phyloP scores from a whole-genome alignment of 2,113 vertebrate genomes.

The Dasypus novemcinctus region DNA sequence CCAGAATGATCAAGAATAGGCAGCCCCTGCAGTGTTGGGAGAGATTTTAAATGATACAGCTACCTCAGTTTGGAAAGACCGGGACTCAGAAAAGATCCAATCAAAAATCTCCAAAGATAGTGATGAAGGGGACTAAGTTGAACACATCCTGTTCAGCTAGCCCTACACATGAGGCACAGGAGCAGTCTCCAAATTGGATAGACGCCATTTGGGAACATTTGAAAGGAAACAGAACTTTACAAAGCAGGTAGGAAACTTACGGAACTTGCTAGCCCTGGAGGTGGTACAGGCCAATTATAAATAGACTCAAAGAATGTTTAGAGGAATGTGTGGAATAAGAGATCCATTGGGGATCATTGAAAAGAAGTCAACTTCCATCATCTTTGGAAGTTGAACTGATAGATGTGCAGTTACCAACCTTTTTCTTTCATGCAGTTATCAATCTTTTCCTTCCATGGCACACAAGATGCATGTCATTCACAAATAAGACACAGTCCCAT shows the following conservation, averaged over 20 bases:
- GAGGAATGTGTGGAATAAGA: constrained; percentile 43
- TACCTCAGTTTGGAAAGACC: constrained; percentile 32
- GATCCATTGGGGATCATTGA: neutral
- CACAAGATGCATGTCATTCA: neutral
- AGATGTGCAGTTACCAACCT: neutral
- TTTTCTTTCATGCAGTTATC: neutral
- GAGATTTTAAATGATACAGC: neutral
- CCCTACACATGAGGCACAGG: neutral
- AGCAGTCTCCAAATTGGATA: constrained; percentile 49
- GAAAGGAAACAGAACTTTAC: constrained; percentile 58
- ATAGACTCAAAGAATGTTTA: constrained; percentile 58
- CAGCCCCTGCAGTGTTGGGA: neutral
- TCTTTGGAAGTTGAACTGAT: neutral
- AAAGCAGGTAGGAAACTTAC: constrained; percentile 39
- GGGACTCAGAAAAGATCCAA: constrained; percentile 40
- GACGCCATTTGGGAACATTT: constrained; percentile 26
- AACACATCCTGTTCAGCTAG: neutral
- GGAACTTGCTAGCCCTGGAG: constrained; percentile 33
- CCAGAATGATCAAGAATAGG: constrained; percentile 13
- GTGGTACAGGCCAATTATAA: constrained; percentile 50
- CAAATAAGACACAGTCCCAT: neutral
- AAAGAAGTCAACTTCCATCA: neutral
- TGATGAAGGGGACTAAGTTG: constrained; percentile 39
- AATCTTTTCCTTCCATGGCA: neutral
- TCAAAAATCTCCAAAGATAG: constrained; percentile 43